phyloP scores from a whole-genome alignment of 2,888 invertebrate genomes.

The Torymus aiolomorphi region DNA sequence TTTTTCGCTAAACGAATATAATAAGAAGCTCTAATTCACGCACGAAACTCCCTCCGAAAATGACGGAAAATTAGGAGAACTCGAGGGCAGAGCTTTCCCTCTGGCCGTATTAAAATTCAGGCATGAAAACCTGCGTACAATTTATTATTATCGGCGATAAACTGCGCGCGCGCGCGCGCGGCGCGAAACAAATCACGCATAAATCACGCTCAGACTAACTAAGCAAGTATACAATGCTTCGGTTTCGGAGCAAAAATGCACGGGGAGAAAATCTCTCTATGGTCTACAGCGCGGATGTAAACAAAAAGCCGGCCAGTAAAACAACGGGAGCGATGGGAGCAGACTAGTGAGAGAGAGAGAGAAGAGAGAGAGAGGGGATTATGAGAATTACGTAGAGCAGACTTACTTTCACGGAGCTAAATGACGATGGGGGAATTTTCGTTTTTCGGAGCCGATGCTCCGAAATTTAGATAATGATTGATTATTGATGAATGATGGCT shows the following conservation, averaged over 20 bases:
- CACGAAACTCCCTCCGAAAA: neutral
- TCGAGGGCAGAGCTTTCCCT: slow-evolving; percentile 33
- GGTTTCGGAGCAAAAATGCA: slow-evolving; percentile 23
- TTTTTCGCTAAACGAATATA: neutral
- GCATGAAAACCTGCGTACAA: slow-evolving; percentile 5
- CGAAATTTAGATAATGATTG: neutral
- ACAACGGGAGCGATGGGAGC: no score
- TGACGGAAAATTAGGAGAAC: neutral
- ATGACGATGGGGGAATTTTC: slow-evolving; percentile 1
- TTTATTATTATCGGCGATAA: slow-evolving; percentile 37
- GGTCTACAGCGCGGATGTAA: slow-evolving; percentile 29
- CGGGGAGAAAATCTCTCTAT: slow-evolving; percentile 27
- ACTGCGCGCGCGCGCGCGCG: neutral
- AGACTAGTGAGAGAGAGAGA: neutral
- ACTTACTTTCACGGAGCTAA: slow-evolving; percentile 35
- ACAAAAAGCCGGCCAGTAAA: slow-evolving; percentile 34
- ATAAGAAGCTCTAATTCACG: neutral
- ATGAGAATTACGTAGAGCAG: slow-evolving; percentile 18
- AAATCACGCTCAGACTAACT: slow-evolving; percentile 9
- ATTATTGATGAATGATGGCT: neutral
- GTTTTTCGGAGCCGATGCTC: neutral
- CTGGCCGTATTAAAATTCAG: slow-evolving; percentile 12
- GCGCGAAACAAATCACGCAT: slow-evolving; percentile 12
- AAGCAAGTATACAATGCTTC: slow-evolving; percentile 2
- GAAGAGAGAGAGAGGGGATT: slow-evolving; percentile 6